Evolutionary conservation across 1,140 invertebrate species (phyloP), one percentile per base, ranked within the genome.

Genomic region (Danaus plexippus): DNA sequence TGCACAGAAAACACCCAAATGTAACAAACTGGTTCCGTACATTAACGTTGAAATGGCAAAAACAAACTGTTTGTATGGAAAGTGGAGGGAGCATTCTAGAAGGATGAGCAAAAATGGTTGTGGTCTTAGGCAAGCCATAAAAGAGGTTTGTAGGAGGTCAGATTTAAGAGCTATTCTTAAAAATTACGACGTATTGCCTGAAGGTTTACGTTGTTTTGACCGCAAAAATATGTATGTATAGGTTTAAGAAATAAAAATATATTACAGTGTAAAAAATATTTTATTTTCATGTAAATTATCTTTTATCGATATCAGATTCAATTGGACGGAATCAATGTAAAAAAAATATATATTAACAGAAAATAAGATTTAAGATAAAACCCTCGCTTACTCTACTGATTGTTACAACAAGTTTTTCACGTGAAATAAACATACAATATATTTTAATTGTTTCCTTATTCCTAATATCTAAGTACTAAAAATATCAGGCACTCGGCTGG

Each of bases 41-140:
- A 65, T 87, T 43, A 82, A 80, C 43, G 46, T 62, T 49, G 70
- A 84, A 63, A 57, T 87, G 43, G 70, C 73, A 9, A 88, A 85
- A 72, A 69, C 61, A 11, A 87, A 88, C 69, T 88, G 87, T 66
- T 72, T 87, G 44, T 76, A 75, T 71, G 86, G 87, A 0, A 81
- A 77, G 54, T 88, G 85, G 82, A 71, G 67, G 11, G 73, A 80
- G 22, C 87, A 88, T 68, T 67, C 68, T 11, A 71, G 71, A 52
- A 56, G 60, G 47, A 76, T 88, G 32, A 63, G 71, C 48, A 72
- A 47, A 54, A 61, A 67, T 67, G 87, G 85, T 0, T 55, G 66
- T 52, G 57, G 32, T 54, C 18, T 56, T 13, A 22, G 47, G 15
- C 40, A 47, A 54, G 81, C 85, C 11, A 12, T 73, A 9, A 79